Base-by-base conservation (phyloP, 2,797 vertebrate species). In the Sebastes ruberrimus region DNA sequence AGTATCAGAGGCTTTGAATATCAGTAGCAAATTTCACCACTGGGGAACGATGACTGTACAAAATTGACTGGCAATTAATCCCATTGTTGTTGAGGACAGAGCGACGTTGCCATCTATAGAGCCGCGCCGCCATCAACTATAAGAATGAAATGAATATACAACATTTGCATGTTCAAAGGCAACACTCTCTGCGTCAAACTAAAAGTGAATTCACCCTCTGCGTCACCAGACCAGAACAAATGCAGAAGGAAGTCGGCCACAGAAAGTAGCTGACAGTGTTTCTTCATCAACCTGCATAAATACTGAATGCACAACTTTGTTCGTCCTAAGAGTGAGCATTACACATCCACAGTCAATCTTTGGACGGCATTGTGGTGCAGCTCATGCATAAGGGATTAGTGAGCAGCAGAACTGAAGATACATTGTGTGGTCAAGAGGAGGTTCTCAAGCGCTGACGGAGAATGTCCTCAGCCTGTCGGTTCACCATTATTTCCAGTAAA, bases 281-380 rank as follows among this genome's bases (percentile, higher is more conserved):
- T 89, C 70, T 74, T 90, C 77, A 80, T 82, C 76, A 88, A 62
- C 62, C 61, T 38, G 59, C 81, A 89, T 91, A 80, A 88, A 92
- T 90, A 91, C 86, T 91, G 78, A 75, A 90, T 89, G 86, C 6
- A 33, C 42, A 81, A 72, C 86, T 85, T 84, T 81, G 81, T 63
- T 23, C 25, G 9, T n/a, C 55, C 22, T 76, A 53, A 87, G 66
- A 85, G 71, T 33, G 62, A 80, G 76, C 85, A 80, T 81, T 86
- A 82, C 78, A 76, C 75, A 79, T 85, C 66, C 57, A 22, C 52
- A 42, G 69, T n/a, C 64, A 27, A 59, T 78, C 86, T 83, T 66
- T 67, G 49, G 86, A 74, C 60, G 6, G 78, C 88, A 72, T 84
- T 73, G 53, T 10, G 13, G 18, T 18, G 49, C 75, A 79, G 83